phyloP scores from a whole-genome alignment of 2,888 invertebrate genomes.

The Deilephila porcellus region DNA sequence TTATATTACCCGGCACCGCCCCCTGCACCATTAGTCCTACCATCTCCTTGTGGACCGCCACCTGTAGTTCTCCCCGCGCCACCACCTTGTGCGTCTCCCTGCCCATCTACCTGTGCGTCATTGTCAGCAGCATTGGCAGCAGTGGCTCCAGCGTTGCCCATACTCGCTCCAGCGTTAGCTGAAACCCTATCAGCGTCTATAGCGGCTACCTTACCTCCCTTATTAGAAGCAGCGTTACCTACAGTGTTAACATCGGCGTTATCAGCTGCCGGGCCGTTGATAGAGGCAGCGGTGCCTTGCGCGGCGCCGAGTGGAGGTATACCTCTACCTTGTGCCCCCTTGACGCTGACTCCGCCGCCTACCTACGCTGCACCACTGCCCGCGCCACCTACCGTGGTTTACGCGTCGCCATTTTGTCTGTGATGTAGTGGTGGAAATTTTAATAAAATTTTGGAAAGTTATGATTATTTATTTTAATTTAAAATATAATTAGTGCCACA shows the following conservation, averaged over 20 bases:
- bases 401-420: conserved; percentile 35
- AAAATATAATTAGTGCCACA: too few species aligned
- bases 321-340: conserved; percentile 20
- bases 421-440: not conserved
- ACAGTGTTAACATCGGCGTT: conserved; percentile 59
- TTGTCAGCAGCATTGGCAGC: conserved; percentile 40
- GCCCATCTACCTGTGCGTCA: conserved; percentile 3
- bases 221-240: conserved; percentile 59
- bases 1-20: conserved; percentile 29
- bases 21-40: conserved; percentile 38
- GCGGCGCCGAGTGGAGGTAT: conserved; percentile 13
- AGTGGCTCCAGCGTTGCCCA: conserved; percentile 48
- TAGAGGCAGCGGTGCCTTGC: conserved; percentile 50
- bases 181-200: conserved; percentile 49
- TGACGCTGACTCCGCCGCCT: conserved; percentile 36
- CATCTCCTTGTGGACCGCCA: conserved; percentile 30
- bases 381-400: conserved; percentile 24
- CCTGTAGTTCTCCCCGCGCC: conserved; percentile 24
- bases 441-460: conserved; percentile 9
- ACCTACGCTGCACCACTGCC: conserved; percentile 42
- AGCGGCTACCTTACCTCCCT: conserved; percentile 48
- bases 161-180: conserved; percentile 50
- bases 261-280: conserved; percentile 55
- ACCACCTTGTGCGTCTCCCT: conserved; percentile 27
- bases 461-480: not conserved